Conservation (phyloP, 2,797 vertebrate species). For the Argyrosomus regius region DNA sequence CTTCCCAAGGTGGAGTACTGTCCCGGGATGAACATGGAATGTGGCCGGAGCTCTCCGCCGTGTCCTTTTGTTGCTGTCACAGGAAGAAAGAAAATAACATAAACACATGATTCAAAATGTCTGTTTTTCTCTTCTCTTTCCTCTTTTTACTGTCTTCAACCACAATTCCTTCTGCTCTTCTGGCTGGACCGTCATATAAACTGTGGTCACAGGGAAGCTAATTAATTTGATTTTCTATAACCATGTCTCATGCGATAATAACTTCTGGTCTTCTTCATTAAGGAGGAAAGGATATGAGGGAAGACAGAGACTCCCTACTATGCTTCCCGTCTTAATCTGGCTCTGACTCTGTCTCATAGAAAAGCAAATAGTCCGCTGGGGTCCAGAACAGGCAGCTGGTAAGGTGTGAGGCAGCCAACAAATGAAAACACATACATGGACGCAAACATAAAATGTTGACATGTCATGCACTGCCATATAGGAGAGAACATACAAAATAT, state of each 20-base stretch:
- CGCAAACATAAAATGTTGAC: constrained; percentile 19
- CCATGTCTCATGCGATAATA: constrained; percentile 70
- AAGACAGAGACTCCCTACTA: constrained; percentile 38
- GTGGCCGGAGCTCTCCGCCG: constrained; percentile 87
- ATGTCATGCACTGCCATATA: constrained; percentile 39
- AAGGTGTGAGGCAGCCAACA: constrained; percentile 37
- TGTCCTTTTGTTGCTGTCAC: constrained; percentile 84
- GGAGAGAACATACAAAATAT: constrained; percentile 19
- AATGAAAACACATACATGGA: constrained; percentile 31
- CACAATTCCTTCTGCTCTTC: constrained; percentile 41
- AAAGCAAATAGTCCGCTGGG: constrained; percentile 36
- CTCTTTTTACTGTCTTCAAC: constrained; percentile 33
- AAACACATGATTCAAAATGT: constrained; percentile 36
- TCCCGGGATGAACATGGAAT: constrained; percentile 91
- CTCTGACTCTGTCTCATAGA: constrained; percentile 49
- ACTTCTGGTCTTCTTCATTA: constrained; percentile 79
- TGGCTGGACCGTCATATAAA: constrained; percentile 66
- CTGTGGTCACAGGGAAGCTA: constrained; percentile 68
- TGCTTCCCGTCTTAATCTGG: constrained; percentile 43
- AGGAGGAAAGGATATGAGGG: constrained; percentile 57
- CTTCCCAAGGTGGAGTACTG: constrained; percentile 91
- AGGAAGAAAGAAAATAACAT: constrained; percentile 39
- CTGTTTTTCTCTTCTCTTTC: constrained; percentile 8
- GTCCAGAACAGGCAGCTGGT: constrained; percentile 51
- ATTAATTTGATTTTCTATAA: constrained; percentile 81